Percentiles rank a stretch among this genome's conserved stretches.
Conservation (phyloP, 2,888 invertebrate genomes). For the Lasioglossum figueresi region DNA sequence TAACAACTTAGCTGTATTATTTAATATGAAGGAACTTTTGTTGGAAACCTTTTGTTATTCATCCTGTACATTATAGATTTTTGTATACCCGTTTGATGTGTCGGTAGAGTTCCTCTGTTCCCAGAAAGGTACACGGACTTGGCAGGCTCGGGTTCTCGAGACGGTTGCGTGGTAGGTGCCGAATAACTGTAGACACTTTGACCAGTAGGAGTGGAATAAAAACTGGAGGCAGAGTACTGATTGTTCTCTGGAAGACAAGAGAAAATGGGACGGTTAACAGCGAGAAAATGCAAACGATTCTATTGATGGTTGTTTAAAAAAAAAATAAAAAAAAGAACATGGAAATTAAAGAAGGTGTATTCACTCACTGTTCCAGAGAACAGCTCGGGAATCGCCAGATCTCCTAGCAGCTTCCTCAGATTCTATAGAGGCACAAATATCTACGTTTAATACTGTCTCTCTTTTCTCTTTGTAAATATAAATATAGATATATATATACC, state of each 20-base stretch:
- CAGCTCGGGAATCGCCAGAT: constrained; percentile 91
- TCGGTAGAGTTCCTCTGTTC: constrained; percentile 75
- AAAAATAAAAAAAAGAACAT: constrained; percentile 48
- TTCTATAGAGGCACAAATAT: constrained; percentile 85
- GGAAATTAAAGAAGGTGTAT: constrained; percentile 57
- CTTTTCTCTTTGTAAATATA: constrained; percentile 39
- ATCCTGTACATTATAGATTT: neutral
- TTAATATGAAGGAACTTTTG: neutral
- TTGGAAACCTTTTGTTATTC: neutral
- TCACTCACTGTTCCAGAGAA: constrained; percentile 94
- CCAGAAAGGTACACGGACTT: constrained; percentile 80
- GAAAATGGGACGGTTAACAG: constrained; percentile 2
- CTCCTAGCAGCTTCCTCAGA: constrained; percentile 92
- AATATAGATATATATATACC: no score
- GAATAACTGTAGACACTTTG: constrained; percentile 83
- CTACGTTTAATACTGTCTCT: constrained; percentile 68
- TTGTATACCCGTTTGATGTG: constrained; percentile 77
- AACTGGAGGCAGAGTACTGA: constrained; percentile 82
- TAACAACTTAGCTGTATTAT: neutral
- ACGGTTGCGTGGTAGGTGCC: constrained; percentile 77
- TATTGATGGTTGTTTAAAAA: constrained; percentile 34
- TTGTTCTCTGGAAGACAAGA: constrained; percentile 78
- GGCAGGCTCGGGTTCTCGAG: constrained; percentile 79
- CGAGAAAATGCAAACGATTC: neutral
- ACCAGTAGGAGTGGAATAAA: constrained; percentile 79